Percentiles rank a stretch among this genome's conserved stretches.
phyloP scores from a whole-genome alignment of 2,888 invertebrate species.

The Dryobota labecula region DNA sequence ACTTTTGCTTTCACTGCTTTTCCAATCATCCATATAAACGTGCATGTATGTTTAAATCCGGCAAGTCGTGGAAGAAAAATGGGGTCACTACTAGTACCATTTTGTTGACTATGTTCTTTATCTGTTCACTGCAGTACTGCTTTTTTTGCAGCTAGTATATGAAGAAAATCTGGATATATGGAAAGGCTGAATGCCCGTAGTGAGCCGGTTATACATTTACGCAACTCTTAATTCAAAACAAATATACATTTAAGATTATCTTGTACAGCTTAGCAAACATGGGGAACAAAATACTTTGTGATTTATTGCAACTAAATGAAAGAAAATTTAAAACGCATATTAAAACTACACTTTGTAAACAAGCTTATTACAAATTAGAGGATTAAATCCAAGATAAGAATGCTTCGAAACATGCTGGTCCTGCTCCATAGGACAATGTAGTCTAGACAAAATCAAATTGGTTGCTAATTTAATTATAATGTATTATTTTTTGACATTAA shows the following conservation, averaged over 20 bases:
- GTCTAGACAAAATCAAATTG: no score
- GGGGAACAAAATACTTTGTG: no score
- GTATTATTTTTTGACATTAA: no score
- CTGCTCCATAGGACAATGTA: no score
- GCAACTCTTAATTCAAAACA: background rate
- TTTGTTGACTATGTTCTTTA: background rate
- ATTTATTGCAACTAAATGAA: no score
- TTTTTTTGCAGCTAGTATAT: background rate
- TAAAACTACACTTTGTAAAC: no score
- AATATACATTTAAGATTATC: background rate
- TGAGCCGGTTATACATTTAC: background rate
- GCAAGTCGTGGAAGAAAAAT: conserved; percentile 4
- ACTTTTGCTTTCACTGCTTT: conserved; percentile 39
- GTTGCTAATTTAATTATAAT: no score
- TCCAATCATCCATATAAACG: conserved; percentile 31
- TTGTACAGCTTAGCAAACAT: background rate
- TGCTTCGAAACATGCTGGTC: no score
- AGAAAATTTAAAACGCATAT: no score
- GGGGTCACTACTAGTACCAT: background rate
- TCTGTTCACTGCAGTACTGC: background rate
- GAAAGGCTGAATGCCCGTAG: background rate
- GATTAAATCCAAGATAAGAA: no score
- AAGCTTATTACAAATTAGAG: no score
- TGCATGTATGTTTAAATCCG: conserved; percentile 27
- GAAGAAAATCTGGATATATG: no score